These are phyloP conservation scores for Thumatha senex DNA, from an alignment of 2,888 invertebrate species.

Conservation along the genomic window DNA sequence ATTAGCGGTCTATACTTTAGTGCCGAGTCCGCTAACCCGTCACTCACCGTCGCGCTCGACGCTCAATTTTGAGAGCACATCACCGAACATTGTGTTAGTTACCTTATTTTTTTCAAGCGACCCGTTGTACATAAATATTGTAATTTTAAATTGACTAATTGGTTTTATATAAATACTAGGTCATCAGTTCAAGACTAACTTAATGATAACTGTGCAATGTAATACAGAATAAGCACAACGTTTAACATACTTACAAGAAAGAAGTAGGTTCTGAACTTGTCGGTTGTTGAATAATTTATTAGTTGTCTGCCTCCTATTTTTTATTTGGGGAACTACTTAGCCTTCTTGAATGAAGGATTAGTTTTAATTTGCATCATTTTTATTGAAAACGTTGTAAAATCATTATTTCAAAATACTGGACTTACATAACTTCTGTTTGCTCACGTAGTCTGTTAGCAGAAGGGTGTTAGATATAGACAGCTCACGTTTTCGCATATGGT, in stretches of 20 bases:
- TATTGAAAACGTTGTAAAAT: no score
- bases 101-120: slow-evolving; percentile 59
- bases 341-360: no score
- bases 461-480: background rate
- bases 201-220: slow-evolving; percentile 15
- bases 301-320: no score
- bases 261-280: no score
- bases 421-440: no score
- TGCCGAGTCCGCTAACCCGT: slow-evolving; percentile 62
- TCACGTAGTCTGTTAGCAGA: background rate
- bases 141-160: slow-evolving; percentile 36
- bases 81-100: slow-evolving; percentile 56
- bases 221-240: background rate
- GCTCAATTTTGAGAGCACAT: slow-evolving; percentile 36
- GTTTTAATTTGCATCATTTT: no score
- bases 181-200: slow-evolving; percentile 45
- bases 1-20: background rate
- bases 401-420: no score
- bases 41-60: slow-evolving; percentile 23
- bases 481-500: no score
- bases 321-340: no score
- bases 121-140: slow-evolving; percentile 40
- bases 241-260: background rate
- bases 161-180: slow-evolving; percentile 32
- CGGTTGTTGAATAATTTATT: no score